Evolutionary conservation across 2,888 invertebrate genomes (phyloP), one percentile per base, ranked within the genome.

Genomic region (Hipparchia sbordonii): DNA sequence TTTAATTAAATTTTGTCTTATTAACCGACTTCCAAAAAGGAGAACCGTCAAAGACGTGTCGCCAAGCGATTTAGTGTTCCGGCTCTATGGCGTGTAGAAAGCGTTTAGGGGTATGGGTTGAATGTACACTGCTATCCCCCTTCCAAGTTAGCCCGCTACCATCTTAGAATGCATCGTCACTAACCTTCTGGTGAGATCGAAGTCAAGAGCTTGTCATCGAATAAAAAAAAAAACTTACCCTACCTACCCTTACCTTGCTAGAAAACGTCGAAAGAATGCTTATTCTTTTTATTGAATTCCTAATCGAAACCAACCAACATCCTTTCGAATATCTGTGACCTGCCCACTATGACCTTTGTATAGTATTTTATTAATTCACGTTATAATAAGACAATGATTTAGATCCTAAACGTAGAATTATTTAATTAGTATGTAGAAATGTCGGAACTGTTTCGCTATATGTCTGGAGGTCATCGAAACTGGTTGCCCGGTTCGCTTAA

Each of bases 391-490:
- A 63, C 63, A 63, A 63, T 51, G 48, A 48, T 8, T 13, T 63
- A 63, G n/a, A 10, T 63, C 9, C 13, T 51, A 63, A 48, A 48
- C 33, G 52, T 23, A 6, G 12, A 45, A n/a, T 61, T 46, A 52
- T 59, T 39, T 2, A 33, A 51, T 65, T 62, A 62, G 13, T 52
- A 52, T 65, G 12, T 33, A 33, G 65, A 51, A 51, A 65, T 52
- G 65, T 65, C 65, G 65, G 52, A 65, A 65, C 65, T 33, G 51
- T 10, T 46, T 62, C 62, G 46, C 45, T 56, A 54, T 52, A 60
- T 61, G 75, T 73, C 75, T 75, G 75, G 75, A 75, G 75, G 89
- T 87, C 88, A 86, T 73, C 73, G 77, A 73, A 81, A 86, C 86
- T 82, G 84, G 85, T 86, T 84, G 77, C 73, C 71, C 76, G 68